Evolutionary conservation across 2,113 vertebrate species (phyloP).

Genomic region (Puffinus mauretanicus): DNA sequence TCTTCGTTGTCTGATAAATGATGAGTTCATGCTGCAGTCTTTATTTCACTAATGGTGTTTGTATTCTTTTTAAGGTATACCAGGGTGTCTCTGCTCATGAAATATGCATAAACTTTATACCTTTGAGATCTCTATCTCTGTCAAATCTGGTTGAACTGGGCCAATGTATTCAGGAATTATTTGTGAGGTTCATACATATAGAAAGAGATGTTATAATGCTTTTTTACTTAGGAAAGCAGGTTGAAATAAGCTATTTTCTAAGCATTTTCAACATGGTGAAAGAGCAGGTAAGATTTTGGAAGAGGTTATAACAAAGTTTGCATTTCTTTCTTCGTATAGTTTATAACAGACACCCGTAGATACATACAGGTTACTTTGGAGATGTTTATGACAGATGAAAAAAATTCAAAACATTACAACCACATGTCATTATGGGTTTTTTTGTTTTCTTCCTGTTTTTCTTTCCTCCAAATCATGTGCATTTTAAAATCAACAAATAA

Average conservation of each 20-base stretch:
- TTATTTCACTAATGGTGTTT: background rate
- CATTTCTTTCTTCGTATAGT: background rate
- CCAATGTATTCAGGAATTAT: background rate
- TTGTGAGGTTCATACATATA: background rate
- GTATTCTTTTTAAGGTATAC: background rate
- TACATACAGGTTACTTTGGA: background rate
- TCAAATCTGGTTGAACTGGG: background rate
- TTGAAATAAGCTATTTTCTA: background rate
- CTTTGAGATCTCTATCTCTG: background rate
- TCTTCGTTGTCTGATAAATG: background rate
- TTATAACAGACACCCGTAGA: background rate
- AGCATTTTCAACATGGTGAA: background rate
- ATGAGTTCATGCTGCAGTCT: background rate
- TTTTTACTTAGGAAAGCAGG: background rate
- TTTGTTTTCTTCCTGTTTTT: background rate
- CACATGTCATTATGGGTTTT: background rate
- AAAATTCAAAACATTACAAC: background rate
- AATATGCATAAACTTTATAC: background rate
- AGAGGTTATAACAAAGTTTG: background rate
- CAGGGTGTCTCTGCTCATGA: background rate
- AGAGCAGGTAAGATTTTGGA: background rate
- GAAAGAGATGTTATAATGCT: background rate
- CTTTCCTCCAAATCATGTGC: background rate
- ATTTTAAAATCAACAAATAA: conserved; percentile 8
- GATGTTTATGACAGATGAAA: background rate